Percentiles rank a stretch among this genome's conserved stretches.
These are phyloP conservation scores for Petrosia ficiformis DNA, from an alignment of 37 sponge, comb jelly and placozoan genomes.

Conservation along the genomic window DNA sequence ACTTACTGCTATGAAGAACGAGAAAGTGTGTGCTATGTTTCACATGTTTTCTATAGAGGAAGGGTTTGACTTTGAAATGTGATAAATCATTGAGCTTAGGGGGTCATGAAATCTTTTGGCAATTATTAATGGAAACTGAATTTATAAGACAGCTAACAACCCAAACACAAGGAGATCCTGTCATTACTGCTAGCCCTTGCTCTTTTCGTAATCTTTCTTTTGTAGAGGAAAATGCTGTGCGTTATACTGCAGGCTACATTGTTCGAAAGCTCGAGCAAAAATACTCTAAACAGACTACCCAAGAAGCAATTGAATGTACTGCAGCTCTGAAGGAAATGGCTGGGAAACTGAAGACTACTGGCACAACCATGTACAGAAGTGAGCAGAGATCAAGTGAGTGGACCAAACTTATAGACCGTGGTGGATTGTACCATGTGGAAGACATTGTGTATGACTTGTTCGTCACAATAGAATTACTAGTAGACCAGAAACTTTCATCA, in stretches of 20 bases:
- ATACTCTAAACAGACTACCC: neutral
- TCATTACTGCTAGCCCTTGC: neutral
- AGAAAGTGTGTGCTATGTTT: neutral
- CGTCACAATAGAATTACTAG: neutral
- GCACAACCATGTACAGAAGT: too few relatives aligned
- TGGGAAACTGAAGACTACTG: neutral
- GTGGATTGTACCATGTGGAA: neutral
- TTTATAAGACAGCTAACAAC: neutral
- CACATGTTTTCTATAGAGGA: neutral
- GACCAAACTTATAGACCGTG: neutral
- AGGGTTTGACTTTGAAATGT: neutral
- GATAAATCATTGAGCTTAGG: neutral
- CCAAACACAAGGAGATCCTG: neutral
- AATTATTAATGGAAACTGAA: neutral
- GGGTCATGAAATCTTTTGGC: neutral
- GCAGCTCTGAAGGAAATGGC: neutral
- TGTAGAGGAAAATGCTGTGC: neutral
- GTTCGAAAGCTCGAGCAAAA: neutral
- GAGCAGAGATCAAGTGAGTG: neutral
- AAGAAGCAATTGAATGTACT: neutral
- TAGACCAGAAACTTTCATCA: neutral
- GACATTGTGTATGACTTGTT: constrained; percentile 3
- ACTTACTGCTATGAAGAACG: neutral
- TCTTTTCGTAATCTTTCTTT: neutral
- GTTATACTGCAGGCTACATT: neutral